A percentile compares a stretch with the other conserved stretches of the same genome.
Evolutionary conservation across 2,888 invertebrate genomes (phyloP).

Genomic region (Idaea straminata): DNA sequence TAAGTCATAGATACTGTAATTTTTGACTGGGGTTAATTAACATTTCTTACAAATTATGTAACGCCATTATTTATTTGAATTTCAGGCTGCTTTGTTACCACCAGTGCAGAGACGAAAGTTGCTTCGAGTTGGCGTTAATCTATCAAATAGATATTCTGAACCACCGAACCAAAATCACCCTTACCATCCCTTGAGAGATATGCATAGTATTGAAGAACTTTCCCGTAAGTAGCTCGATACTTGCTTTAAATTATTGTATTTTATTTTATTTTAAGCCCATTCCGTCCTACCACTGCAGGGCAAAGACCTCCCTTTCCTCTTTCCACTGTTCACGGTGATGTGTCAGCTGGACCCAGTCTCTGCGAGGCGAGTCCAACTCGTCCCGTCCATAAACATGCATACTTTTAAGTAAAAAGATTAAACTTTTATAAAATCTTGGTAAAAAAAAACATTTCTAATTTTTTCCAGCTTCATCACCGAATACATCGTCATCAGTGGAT

Average conservation of each 20-base stretch:
- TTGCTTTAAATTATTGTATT: too few relatives aligned
- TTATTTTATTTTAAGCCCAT: too few relatives aligned
- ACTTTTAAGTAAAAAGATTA: too few relatives aligned
- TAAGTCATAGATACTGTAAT: conserved; percentile 33
- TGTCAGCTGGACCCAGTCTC: too few relatives aligned
- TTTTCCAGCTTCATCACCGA: conserved; percentile 71
- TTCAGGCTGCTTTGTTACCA: conserved; percentile 63
- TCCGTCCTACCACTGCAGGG: too few relatives aligned
- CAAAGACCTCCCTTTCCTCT: too few relatives aligned
- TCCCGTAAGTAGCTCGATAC: conserved; percentile 58
- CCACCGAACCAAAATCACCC: conserved; percentile 78
- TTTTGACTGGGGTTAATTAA: neutral
- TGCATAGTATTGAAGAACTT: conserved; percentile 77
- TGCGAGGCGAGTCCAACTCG: too few relatives aligned
- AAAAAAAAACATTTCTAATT: conserved; percentile 6
- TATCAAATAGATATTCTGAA: conserved; percentile 82
- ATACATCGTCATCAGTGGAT: conserved; percentile 84
- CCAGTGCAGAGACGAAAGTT: conserved; percentile 71
- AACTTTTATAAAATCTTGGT: neutral
- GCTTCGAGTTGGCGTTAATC: conserved; percentile 60
- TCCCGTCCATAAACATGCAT: too few relatives aligned
- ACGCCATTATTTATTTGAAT: conserved; percentile 7
- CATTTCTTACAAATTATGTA: neutral
- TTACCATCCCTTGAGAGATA: conserved; percentile 72
- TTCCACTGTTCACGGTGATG: too few relatives aligned